Conservation (phyloP, 2,113 vertebrate species). For the Platysternon megacephalum region DNA sequence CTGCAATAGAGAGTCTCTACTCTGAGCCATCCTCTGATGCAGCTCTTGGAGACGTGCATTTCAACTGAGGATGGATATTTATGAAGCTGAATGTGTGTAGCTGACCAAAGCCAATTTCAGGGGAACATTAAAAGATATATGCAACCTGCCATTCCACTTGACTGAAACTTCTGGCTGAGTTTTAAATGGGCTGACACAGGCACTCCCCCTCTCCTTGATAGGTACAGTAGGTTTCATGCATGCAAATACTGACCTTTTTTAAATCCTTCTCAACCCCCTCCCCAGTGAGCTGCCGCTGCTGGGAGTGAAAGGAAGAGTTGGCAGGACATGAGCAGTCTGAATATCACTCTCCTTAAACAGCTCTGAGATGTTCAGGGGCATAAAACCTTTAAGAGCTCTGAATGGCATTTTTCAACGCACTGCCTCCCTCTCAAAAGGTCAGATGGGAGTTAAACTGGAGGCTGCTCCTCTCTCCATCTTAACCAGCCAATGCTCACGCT, state of each 20-base stretch:
- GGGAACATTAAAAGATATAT: accelerated
- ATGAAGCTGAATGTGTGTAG: accelerated
- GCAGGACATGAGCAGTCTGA: slow-evolving; percentile 65
- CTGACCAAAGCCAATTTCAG: neutral
- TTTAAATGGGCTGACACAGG: neutral
- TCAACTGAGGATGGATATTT: accelerated
- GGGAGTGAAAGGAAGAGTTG: slow-evolving; percentile 43
- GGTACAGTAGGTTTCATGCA: slow-evolving; percentile 64
- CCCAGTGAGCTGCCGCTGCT: neutral
- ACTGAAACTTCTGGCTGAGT: neutral
- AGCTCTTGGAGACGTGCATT: accelerated
- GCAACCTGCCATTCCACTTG: neutral
- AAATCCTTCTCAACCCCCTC: slow-evolving; percentile 57
- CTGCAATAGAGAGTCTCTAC: neutral
- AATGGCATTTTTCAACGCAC: slow-evolving; percentile 51
- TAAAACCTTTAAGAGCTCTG: slow-evolving; percentile 69
- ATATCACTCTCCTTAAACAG: slow-evolving; percentile 67
- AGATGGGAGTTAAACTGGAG: slow-evolving; percentile 66
- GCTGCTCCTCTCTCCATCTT: slow-evolving; percentile 62
- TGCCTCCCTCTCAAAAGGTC: slow-evolving; percentile 55
- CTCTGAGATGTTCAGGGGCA: slow-evolving; percentile 53
- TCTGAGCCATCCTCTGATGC: accelerated
- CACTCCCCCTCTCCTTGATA: neutral
- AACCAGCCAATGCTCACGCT: slow-evolving; percentile 28
- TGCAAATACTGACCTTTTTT: slow-evolving; percentile 71